These are phyloP conservation scores for Dolichoris vasculosae DNA, from an alignment of 1,140 invertebrate genomes.

Conservation along the genomic window DNA sequence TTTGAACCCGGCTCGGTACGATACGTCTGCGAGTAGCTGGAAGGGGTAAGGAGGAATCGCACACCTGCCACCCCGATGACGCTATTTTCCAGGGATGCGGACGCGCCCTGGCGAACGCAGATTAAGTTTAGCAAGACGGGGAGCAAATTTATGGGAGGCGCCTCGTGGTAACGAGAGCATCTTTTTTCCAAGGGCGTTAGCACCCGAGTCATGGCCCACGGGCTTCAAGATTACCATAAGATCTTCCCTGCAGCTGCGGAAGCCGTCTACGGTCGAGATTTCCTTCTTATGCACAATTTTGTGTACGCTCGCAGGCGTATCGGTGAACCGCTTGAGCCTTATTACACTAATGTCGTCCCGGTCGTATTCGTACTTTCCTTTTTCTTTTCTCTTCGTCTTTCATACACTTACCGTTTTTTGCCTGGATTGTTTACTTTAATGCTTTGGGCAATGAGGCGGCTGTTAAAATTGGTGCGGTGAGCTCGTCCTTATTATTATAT, in stretches of 20 bases:
- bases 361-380: background rate
- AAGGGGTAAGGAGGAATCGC: constrained; percentile 10
- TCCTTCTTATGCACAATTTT: constrained; percentile 5
- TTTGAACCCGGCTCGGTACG: background rate
- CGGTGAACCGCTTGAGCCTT: background rate
- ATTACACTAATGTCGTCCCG: constrained; percentile 33
- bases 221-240: constrained; percentile 44
- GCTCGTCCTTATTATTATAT: background rate
- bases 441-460: background rate
- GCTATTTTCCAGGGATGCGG: constrained; percentile 16
- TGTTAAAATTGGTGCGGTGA: background rate
- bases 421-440: background rate
- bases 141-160: constrained; percentile 39
- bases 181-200: constrained; percentile 27
- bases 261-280: background rate
- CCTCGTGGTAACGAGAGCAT: constrained; percentile 41
- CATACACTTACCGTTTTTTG: background rate
- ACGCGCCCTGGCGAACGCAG: constrained; percentile 28
- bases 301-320: background rate
- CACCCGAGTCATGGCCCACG: background rate
- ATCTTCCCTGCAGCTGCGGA: constrained; percentile 16
- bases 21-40: background rate
- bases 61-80: constrained; percentile 46
- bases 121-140: constrained; percentile 46
- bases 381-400: background rate